phyloP scores from a whole-genome alignment of 2,888 invertebrate species.

The Ernsta delagoae region DNA sequence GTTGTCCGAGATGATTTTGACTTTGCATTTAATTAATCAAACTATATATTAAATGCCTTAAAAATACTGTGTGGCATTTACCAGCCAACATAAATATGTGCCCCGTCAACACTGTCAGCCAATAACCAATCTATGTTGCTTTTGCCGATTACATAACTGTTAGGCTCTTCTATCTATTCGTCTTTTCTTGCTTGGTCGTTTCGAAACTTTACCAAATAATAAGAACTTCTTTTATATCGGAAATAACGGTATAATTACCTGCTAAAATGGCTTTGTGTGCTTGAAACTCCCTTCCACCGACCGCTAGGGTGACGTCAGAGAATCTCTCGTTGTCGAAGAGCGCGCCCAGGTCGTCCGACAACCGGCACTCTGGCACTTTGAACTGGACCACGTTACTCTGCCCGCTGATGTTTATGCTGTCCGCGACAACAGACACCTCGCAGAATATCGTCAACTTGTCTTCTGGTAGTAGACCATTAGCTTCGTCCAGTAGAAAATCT shows the following conservation, averaged over 20 bases:
- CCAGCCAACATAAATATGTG: no score
- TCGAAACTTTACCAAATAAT: no score
- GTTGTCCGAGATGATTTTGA: neutral
- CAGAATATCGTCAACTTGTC: slow-evolving; percentile 99
- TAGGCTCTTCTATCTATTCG: no score
- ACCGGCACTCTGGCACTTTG: slow-evolving; percentile 97
- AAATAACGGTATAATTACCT: slow-evolving; percentile 76
- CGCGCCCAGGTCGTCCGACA: slow-evolving; percentile 97
- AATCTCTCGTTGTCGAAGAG: slow-evolving; percentile 99
- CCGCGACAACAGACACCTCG: slow-evolving; percentile 98
- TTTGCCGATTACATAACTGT: no score
- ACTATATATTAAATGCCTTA: no score
- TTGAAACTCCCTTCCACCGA: slow-evolving; percentile 95
- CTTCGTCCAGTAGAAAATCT: slow-evolving; percentile 99
- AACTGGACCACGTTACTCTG: slow-evolving; percentile 99
- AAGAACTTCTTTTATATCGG: no score
- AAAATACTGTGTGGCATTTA: no score
- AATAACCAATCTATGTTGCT: no score
- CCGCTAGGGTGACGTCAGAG: slow-evolving; percentile 98
- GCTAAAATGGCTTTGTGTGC: slow-evolving; percentile 99
- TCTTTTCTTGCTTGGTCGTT: no score
- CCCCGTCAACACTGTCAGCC: no score
- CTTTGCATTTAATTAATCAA: slow-evolving; percentile 4
- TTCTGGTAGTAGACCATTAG: slow-evolving; percentile 98
- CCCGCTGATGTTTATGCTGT: slow-evolving; percentile 99